phyloP scores from a whole-genome alignment of 2,888 invertebrate genomes.

The Diarsia mendica region DNA sequence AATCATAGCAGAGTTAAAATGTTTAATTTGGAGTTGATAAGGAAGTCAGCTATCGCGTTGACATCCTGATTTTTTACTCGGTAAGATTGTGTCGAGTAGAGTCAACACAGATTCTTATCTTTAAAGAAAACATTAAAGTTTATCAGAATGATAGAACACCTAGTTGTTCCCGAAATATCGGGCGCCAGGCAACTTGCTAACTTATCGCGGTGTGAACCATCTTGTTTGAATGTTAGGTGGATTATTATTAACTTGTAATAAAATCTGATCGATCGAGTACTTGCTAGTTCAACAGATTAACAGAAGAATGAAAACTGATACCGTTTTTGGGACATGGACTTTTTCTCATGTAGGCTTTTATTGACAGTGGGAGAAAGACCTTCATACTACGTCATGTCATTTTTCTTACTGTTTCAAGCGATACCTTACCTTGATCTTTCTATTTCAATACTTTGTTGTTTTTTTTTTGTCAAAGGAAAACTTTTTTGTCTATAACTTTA shows the following conservation, averaged over 20 bases:
- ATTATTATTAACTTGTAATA: conserved; percentile 40
- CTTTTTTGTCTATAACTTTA: background rate
- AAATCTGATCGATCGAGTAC: conserved; percentile 14
- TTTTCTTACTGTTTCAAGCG: background rate
- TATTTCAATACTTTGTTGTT: background rate
- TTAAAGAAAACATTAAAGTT: conserved; percentile 76
- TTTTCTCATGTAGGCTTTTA: background rate
- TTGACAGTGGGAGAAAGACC: background rate
- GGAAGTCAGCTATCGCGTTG: conserved; percentile 74
- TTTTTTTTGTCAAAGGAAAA: background rate
- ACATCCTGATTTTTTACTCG: conserved; percentile 85
- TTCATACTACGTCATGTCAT: background rate
- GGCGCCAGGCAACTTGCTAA: conserved; percentile 40
- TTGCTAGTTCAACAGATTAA: conserved; percentile 21
- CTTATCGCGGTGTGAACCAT: conserved; percentile 52
- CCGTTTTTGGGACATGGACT: background rate
- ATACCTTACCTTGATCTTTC: background rate
- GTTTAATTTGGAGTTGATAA: conserved; percentile 70
- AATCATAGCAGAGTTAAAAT: conserved; percentile 56
- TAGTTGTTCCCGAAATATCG: conserved; percentile 61
- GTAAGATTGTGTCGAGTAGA: conserved; percentile 80
- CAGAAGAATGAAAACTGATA: conserved; percentile 8
- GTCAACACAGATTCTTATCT: conserved; percentile 85
- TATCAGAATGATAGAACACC: conserved; percentile 81
- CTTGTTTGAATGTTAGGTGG: conserved; percentile 44